Evolutionary conservation across 1,140 invertebrate genomes (phyloP).

Genomic region (Xylocopa sonorina): DNA sequence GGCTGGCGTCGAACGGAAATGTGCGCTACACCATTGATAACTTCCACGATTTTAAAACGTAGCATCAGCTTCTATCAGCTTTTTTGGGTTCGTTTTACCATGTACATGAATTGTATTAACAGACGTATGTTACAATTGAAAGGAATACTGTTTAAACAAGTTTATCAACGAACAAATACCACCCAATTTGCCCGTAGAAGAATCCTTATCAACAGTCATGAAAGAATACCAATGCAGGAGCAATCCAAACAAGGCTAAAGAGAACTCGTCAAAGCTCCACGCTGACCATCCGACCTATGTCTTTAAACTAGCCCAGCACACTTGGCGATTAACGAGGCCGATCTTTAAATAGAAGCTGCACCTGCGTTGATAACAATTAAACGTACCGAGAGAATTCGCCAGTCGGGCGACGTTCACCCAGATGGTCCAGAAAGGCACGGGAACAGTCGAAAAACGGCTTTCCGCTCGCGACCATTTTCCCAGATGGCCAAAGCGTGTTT

Average conservation of each 20-base stretch:
- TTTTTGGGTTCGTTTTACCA: too few relatives aligned
- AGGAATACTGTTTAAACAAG: neutral
- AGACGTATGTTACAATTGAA: too few relatives aligned
- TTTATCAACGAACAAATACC: neutral
- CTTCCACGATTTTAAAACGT: neutral
- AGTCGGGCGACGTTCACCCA: constrained; percentile 1
- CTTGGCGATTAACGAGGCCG: constrained; percentile 2
- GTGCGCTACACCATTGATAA: neutral
- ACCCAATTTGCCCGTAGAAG: neutral
- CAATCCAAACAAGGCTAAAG: neutral
- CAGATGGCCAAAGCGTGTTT: constrained; percentile 27
- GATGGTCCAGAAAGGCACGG: constrained; percentile 21
- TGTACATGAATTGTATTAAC: too few relatives aligned
- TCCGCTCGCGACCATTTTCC: constrained; percentile 36
- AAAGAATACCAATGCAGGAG: neutral
- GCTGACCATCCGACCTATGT: constrained; percentile 7
- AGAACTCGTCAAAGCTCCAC: constrained; percentile 5
- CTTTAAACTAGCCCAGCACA: constrained; percentile 13
- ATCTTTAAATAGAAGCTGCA: constrained; percentile 29
- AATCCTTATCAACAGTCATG: neutral
- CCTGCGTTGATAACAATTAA: constrained; percentile 42
- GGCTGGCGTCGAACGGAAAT: neutral
- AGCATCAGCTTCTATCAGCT: too few relatives aligned
- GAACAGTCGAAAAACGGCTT: constrained; percentile 28
- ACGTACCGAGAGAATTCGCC: neutral